Conservation (phyloP, 2,113 vertebrate species). For the Noturus placidus region DNA sequence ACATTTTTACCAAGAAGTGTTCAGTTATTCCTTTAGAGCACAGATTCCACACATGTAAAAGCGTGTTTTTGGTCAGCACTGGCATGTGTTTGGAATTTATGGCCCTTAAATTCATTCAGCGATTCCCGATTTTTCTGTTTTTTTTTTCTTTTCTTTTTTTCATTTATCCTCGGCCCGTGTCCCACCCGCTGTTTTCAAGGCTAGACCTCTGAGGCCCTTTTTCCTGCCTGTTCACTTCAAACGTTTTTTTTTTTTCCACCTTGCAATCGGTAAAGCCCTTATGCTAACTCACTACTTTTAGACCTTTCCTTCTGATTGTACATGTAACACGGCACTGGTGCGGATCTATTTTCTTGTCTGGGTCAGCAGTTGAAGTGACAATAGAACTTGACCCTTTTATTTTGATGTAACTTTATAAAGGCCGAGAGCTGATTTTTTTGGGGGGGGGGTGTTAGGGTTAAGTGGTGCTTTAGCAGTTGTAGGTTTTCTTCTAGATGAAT, state of each 20-base stretch:
- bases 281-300: neutral
- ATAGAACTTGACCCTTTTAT: neutral
- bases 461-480: no score
- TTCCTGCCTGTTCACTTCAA: constrained; percentile 29
- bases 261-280: constrained; percentile 18
- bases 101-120: neutral
- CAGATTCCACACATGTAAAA: neutral
- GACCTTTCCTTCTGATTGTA: constrained; percentile 3
- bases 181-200: constrained; percentile 44
- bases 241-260: neutral
- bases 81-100: neutral
- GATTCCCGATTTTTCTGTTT: neutral
- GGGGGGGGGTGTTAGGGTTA: no score
- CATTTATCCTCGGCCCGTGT: neutral
- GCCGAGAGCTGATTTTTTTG: neutral
- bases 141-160: no score
- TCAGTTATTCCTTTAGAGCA: neutral
- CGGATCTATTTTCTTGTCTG: neutral
- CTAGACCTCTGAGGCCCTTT: constrained; percentile 1
- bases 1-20: neutral
- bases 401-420: neutral
- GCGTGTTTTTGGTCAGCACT: neutral
- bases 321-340: neutral
- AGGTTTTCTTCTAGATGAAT: neutral
- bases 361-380: constrained; percentile 4